Evolutionary conservation across 2,797 vertebrate genomes (phyloP), one percentile per base, ranked within the genome.

Genomic region (Neosilurus mollespiculum): DNA sequence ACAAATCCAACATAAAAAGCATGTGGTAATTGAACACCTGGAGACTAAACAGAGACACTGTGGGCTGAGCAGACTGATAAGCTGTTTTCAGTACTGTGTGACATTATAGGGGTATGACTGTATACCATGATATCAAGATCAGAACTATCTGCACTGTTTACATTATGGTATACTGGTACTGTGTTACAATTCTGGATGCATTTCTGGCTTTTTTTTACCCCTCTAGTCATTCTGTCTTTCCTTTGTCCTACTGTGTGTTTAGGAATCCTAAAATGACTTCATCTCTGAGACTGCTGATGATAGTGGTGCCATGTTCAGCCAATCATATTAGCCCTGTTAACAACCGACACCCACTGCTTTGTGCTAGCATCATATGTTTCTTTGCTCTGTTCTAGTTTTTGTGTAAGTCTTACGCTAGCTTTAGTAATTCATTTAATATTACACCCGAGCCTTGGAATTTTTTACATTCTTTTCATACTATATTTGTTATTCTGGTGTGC

Each of bases 1-100:
- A 59, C 16, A 16, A 18, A 14, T 51, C 34, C 49, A 51, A 49
- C 14, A 16, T 2, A 22, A 18, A 76, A 18, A 59, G 56, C 75
- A 61, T 20, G 61, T n/a, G 56, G 11, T 59, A n/a, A 7, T 37
- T 18, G 14, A 30, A 1, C 2, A 8, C 3, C 59, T 53, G 77
- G 20, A 78, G 77, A 65, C 37, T 66, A 66, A 79, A 79, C 24
- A 66, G 62, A 66, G 49, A 79, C 49, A 20, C 49, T 51, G 59
- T 53, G 37, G 22, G 20, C 43, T 43, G 22, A 62, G 8, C 12
- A 61, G 58, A 78, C 75, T 61, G 34, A 61, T 77, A 22, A 62
- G 22, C 34, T 62, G 58, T 43, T 76, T 59, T 37, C 26, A 37
- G 20, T 37, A 76, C 34, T 59, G 22, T n/a, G 34, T 62, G 12